Evolutionary conservation across 2,113 vertebrate species (phyloP), one percentile per base, ranked within the genome.

Genomic region (Malurus alboscapulatus): DNA sequence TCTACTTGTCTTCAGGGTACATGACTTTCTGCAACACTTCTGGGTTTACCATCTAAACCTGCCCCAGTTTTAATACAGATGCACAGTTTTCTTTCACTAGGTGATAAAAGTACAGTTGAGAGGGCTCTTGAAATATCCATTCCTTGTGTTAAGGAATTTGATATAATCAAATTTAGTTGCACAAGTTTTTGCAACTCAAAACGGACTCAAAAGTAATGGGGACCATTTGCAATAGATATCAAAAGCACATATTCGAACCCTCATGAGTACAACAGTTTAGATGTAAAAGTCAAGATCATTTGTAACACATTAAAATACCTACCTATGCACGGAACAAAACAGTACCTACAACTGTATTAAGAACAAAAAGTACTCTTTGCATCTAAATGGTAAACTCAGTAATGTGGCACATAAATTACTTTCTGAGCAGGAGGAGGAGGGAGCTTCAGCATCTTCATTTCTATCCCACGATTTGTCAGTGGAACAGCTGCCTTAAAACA

Each of bases 341-440:
- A 27, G 1, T 47, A 63, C 27, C 32, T 63, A 54, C 20, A 59
- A 45, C 26, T 24, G 10, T 45, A 67, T 10, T 18, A 75, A 40
- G 53, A 78, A 75, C 3, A 45, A 38, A 22, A 47, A 42, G 7
- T 44, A 14, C 7, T 69, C 36, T 65, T 63, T 72, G 62, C 15
- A 21, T 17, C 65, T 44, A 61, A 76, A 80, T 38, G 1, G 66
- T 47, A 67, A 93, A 21, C 18, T 65, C 27, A 9, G 9, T 62
- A 47, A 50, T 0, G 0, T 34, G 34, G 16, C 9, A 54, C 26
- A 42, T 17, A 68, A 61, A 22, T 75, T 20, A 50, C n/a, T 59
- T 62, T 40, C 19, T 61, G 0, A 30, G 29, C 0, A 3, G 36
- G 16, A 40, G 17, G 2, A 7, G 26, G 4, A 16, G 7, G 7